Evolutionary conservation across 2,113 vertebrate species (phyloP).

Genomic region (Apus apus): DNA sequence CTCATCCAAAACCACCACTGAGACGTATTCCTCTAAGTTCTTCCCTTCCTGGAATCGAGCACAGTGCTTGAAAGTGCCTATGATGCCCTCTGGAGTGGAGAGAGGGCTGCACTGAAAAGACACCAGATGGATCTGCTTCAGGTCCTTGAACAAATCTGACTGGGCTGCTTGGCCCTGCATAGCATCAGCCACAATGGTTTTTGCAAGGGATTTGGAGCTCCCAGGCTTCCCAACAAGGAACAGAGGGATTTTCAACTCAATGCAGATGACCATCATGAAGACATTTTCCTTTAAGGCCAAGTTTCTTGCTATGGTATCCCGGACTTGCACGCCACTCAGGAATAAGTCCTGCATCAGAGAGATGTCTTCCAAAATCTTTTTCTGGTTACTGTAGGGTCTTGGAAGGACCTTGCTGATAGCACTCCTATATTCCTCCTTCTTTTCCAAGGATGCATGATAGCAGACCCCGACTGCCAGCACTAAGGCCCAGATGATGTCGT

Average conservation of each 20-base stretch:
- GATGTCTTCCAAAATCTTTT: conserved; percentile 84
- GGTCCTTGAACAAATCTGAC: conserved; percentile 85
- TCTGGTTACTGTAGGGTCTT: conserved; percentile 54
- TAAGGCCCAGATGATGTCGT: conserved; percentile 85
- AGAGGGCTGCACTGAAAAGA: conserved; percentile 98
- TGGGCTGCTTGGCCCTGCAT: conserved; percentile 94
- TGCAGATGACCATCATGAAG: conserved; percentile 98
- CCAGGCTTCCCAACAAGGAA: conserved; percentile 97
- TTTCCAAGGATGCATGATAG: conserved; percentile 91
- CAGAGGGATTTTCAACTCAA: conserved; percentile 93
- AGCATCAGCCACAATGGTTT: conserved; percentile 93
- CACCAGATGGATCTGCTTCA: conserved; percentile 94
- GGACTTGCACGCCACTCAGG: conserved; percentile 81
- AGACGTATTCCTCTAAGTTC: conserved; percentile 89
- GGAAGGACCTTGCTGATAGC: conserved; percentile 78
- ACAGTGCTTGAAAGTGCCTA: conserved; percentile 94
- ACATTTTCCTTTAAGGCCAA: conserved; percentile 93
- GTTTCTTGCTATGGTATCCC: conserved; percentile 90
- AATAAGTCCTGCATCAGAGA: conserved; percentile 87
- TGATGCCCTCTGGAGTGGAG: conserved; percentile 95
- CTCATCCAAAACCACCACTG: conserved; percentile 96
- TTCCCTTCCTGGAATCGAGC: conserved; percentile 95
- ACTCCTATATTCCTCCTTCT: conserved; percentile 80
- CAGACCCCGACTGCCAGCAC: conserved; percentile 89
- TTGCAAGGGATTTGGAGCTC: conserved; percentile 96